Conservation (phyloP, 2,888 invertebrate species). For the Cybosia mesomella region DNA sequence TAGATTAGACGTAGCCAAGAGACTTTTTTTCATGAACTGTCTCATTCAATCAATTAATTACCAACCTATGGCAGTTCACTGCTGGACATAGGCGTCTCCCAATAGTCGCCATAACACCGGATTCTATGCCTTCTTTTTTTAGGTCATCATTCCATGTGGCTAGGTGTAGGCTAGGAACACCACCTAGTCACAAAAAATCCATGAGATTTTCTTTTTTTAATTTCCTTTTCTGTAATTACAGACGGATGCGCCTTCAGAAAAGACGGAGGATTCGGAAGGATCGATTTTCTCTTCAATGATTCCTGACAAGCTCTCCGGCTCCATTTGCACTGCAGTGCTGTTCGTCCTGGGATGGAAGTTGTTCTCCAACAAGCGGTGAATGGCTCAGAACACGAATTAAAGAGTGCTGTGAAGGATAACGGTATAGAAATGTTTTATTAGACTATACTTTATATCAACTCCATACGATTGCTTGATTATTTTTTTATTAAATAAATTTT, state of each 20-base stretch:
- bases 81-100: too few relatives aligned
- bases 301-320: slow-evolving; percentile 85
- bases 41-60: too few relatives aligned
- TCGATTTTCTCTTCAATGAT: slow-evolving; percentile 87
- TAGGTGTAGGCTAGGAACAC: too few relatives aligned
- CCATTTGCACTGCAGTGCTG: slow-evolving; percentile 88
- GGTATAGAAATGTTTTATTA: slow-evolving; percentile 35
- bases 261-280: slow-evolving; percentile 64
- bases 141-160: too few relatives aligned
- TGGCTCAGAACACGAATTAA: slow-evolving; percentile 7
- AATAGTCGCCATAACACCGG: too few relatives aligned
- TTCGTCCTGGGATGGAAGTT: slow-evolving; percentile 89
- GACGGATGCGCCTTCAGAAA: slow-evolving; percentile 69
- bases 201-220: not conserved
- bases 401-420: slow-evolving; percentile 24
- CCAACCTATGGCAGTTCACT: too few relatives aligned
- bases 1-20: too few relatives aligned
- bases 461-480: not conserved
- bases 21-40: too few relatives aligned
- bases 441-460: slow-evolving; percentile 23
- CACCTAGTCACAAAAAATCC: too few relatives aligned
- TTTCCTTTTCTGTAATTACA: slow-evolving; percentile 45
- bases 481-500: not conserved
- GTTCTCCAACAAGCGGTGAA: slow-evolving; percentile 86
- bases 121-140: too few relatives aligned